These are phyloP conservation scores for Ashinkailepas kermadecensis DNA, from an alignment of 2,888 invertebrate genomes.

Conservation along the genomic window DNA sequence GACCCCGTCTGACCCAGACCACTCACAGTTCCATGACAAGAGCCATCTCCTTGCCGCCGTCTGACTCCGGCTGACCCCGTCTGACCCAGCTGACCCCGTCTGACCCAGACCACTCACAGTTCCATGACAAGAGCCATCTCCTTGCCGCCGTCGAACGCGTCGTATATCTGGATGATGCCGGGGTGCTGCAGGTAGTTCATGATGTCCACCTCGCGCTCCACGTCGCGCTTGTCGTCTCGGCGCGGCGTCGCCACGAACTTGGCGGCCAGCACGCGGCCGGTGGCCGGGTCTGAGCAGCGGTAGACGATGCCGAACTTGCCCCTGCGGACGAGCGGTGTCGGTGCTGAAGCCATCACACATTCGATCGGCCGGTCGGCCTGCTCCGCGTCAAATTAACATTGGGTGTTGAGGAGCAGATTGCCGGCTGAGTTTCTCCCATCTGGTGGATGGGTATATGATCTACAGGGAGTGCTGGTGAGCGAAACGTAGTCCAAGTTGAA, in stretches of 20 bases:
- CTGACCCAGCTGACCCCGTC: too few species aligned
- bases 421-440: too few species aligned
- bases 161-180: constrained; percentile 91
- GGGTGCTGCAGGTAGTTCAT: constrained; percentile 93
- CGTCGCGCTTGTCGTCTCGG: constrained; percentile 80
- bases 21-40: too few species aligned
- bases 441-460: too few species aligned
- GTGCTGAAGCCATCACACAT: background rate
- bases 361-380: too few species aligned
- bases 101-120: constrained; percentile 63
- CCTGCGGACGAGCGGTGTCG: constrained; percentile 49
- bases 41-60: too few species aligned
- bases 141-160: constrained; percentile 88
- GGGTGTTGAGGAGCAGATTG: too few species aligned
- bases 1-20: too few species aligned
- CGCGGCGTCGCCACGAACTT: constrained; percentile 82
- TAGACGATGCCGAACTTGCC: constrained; percentile 97
- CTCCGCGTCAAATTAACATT: too few species aligned
- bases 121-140: constrained; percentile 96
- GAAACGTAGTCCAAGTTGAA: too few species aligned
- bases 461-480: too few species aligned
- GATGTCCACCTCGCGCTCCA: constrained; percentile 91
- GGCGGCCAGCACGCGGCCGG: constrained; percentile 75
- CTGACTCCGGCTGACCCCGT: too few species aligned
- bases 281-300: constrained; percentile 75